These are phyloP conservation scores for Oxyura jamaicensis DNA, from an alignment of 2,113 vertebrate genomes.

Conservation along the genomic window DNA sequence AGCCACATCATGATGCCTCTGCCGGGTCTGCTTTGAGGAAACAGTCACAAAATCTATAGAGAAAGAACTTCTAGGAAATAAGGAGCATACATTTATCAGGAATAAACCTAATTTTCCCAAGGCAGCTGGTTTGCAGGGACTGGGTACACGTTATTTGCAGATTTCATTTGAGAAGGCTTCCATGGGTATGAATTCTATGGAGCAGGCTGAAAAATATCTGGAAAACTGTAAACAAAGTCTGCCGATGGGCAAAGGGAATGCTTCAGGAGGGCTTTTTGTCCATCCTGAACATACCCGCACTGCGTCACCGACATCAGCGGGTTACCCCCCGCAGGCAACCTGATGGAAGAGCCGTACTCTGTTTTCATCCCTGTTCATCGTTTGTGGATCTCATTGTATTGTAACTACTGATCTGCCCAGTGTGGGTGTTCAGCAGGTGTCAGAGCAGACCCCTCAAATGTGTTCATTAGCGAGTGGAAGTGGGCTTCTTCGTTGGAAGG, in stretches of 20 bases:
- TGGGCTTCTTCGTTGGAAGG: background rate
- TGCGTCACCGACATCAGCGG: accelerated
- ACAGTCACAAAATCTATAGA: background rate
- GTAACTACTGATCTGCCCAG: background rate
- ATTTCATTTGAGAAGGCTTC: background rate
- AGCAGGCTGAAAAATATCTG: background rate
- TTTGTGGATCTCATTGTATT: background rate
- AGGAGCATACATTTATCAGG: background rate
- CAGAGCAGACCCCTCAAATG: background rate
- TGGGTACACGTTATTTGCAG: background rate
- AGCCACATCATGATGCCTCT: background rate
- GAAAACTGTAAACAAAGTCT: background rate
- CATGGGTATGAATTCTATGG: background rate
- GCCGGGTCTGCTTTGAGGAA: background rate
- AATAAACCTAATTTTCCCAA: background rate
- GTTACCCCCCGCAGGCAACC: background rate
- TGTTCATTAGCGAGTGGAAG: background rate
- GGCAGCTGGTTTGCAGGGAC: background rate
- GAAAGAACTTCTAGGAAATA: background rate
- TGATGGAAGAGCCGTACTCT: background rate
- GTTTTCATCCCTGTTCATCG: background rate
- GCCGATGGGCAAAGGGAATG: background rate
- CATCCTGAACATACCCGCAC: background rate
- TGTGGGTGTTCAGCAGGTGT: background rate
- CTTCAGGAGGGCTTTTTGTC: background rate